These are phyloP conservation scores for Vidua chalybeata DNA, from an alignment of 2,113 vertebrate genomes.

Conservation along the genomic window DNA sequence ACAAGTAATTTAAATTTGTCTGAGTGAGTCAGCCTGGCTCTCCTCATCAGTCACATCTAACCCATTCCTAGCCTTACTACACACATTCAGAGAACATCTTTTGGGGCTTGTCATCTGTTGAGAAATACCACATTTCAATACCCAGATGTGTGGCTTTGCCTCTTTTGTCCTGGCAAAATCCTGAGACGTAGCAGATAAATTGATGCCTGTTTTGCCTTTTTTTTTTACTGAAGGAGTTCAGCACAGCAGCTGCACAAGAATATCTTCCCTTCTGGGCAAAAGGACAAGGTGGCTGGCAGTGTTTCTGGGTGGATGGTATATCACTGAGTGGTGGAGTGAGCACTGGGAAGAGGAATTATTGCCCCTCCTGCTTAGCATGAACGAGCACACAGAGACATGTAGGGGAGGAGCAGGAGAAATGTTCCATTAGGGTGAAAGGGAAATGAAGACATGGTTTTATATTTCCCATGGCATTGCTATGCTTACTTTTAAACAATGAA, in stretches of 20 bases:
- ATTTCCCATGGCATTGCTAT: neutral
- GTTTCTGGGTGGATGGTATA: neutral
- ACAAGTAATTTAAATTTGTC: neutral
- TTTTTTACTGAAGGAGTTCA: neutral
- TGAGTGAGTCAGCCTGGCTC: neutral
- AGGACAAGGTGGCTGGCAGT: neutral
- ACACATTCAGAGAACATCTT: neutral
- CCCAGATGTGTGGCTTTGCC: neutral
- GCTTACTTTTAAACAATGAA: neutral
- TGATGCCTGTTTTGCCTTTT: neutral
- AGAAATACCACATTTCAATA: neutral
- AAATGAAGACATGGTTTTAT: neutral
- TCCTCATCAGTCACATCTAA: neutral
- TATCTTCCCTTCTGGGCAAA: neutral
- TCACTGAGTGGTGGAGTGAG: neutral
- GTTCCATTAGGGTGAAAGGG: neutral
- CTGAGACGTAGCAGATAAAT: neutral
- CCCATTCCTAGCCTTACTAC: neutral
- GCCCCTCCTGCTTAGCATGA: neutral
- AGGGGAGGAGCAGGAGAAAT: neutral
- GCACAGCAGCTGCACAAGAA: neutral
- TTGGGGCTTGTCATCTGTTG: neutral
- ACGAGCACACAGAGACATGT: accelerated
- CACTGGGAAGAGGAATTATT: neutral
- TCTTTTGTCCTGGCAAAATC: neutral